A percentile compares a stretch with the other conserved stretches of the same genome.
These are phyloP conservation scores for Lethrus apterus DNA, from an alignment of 1,140 invertebrate species.

Conservation along the genomic window DNA sequence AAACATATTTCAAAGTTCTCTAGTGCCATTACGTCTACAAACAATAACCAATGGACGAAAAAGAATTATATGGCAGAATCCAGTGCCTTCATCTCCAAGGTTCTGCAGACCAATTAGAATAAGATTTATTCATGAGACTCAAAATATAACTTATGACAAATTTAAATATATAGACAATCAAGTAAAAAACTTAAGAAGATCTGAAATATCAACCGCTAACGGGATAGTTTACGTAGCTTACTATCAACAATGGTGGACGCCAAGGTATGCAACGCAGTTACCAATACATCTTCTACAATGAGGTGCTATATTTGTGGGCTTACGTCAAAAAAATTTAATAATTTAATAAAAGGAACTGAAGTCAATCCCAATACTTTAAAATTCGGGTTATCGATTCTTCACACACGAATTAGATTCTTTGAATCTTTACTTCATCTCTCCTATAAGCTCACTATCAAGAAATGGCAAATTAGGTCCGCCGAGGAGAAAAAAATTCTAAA, in stretches of 20 bases:
- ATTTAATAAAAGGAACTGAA: slow-evolving; percentile 23
- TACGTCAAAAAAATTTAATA: slow-evolving; percentile 35
- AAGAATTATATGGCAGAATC: slow-evolving; percentile 34
- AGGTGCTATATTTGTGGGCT: slow-evolving; percentile 37
- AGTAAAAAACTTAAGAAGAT: too few species aligned
- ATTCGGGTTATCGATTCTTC: slow-evolving; percentile 23
- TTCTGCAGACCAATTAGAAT: slow-evolving; percentile 18
- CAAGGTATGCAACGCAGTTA: slow-evolving; percentile 34
- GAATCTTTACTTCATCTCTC: slow-evolving; percentile 26
- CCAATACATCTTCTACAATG: slow-evolving; percentile 33
- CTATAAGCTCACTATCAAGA: slow-evolving; percentile 25
- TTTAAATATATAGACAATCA: too few species aligned
- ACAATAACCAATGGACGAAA: too few species aligned
- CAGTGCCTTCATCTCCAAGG: slow-evolving; percentile 23
- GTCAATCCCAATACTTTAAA: slow-evolving; percentile 22
- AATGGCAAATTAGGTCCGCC: slow-evolving; percentile 24
- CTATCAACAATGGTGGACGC: slow-evolving; percentile 39
- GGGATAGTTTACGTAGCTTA: slow-evolving; percentile 26
- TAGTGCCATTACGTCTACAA: slow-evolving; percentile 33
- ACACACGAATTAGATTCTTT: slow-evolving; percentile 27
- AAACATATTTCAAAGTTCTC: slow-evolving; percentile 28
- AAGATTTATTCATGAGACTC: slow-evolving; percentile 30
- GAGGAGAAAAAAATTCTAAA: slow-evolving; percentile 24
- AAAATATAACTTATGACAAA: too few species aligned
- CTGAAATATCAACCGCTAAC: too few species aligned